phyloP scores from a whole-genome alignment of 1,140 invertebrate genomes.

The Bombyx mori region DNA sequence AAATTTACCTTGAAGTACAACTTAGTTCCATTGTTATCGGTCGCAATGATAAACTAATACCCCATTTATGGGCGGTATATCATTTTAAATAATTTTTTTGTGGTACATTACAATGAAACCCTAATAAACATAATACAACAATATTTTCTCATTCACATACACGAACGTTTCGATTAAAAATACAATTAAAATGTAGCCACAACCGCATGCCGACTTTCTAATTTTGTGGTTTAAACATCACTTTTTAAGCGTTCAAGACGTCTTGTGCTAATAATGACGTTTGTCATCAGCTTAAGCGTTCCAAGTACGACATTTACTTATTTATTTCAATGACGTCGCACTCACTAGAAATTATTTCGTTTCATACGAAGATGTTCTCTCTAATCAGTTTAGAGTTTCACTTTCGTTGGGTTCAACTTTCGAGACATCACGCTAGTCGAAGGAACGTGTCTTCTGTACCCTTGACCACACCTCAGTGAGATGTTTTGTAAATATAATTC shows the following conservation, averaged over 20 bases:
- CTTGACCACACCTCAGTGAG: background rate
- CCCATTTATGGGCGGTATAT: no score
- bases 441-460: constrained; percentile 9
- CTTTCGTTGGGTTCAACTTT: constrained; percentile 51
- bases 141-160: no score
- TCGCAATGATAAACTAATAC: no score
- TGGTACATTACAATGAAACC: no score
- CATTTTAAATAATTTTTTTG: no score
- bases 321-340: constrained; percentile 23
- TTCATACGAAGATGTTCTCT: constrained; percentile 28
- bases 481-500: constrained; percentile 29
- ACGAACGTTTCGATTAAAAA: no score
- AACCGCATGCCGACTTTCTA: constrained; percentile 8
- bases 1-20: no score
- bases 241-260: constrained; percentile 2
- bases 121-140: no score
- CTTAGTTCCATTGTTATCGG: no score
- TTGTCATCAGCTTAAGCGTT: constrained; percentile 4
- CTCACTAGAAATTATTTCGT: constrained; percentile 5
- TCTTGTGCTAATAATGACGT: background rate
- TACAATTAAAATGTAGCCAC: background rate
- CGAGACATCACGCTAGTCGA: constrained; percentile 15
- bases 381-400: constrained; percentile 39
- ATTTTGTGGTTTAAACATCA: constrained; percentile 5
- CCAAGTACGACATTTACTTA: constrained; percentile 5